Evolutionary conservation across 35 echinoderm and acorn worm species (phyloP).

Genomic region (Ophioderma brevispina): DNA sequence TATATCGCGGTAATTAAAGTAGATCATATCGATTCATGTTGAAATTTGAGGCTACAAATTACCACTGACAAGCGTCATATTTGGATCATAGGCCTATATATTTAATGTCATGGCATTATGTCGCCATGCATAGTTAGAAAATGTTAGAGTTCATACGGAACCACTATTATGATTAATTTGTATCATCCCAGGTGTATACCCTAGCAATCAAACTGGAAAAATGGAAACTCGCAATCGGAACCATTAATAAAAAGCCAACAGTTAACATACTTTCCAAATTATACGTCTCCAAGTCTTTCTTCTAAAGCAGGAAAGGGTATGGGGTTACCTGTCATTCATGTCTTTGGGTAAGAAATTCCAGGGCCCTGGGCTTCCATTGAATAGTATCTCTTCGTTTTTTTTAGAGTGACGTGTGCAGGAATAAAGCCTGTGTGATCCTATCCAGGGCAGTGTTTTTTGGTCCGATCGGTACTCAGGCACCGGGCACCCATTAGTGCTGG

Average conservation of each 20-base stretch:
- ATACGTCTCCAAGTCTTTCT: background rate
- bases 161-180: too few relatives aligned
- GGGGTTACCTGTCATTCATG: background rate
- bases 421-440: background rate
- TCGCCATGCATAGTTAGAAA: too few relatives aligned
- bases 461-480: background rate
- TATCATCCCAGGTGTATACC: too few relatives aligned
- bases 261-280: slow-evolving; percentile 10
- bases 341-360: background rate
- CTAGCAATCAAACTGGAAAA: background rate
- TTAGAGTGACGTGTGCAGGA: background rate
- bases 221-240: slow-evolving; percentile 2
- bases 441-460: background rate
- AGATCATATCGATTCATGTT: background rate
- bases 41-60: background rate
- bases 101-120: background rate
- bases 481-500: slow-evolving; percentile 5
- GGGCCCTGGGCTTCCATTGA: background rate
- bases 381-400: background rate
- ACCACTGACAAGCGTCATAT: background rate
- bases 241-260: background rate
- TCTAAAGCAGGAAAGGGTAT: background rate
- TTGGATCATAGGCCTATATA: background rate
- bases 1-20: slow-evolving; percentile 1
- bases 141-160: too few relatives aligned